A percentile compares a stretch with the other conserved stretches of the same genome.
phyloP scores from a whole-genome alignment of 2,888 invertebrate genomes.

The Agrotis ipsilon region DNA sequence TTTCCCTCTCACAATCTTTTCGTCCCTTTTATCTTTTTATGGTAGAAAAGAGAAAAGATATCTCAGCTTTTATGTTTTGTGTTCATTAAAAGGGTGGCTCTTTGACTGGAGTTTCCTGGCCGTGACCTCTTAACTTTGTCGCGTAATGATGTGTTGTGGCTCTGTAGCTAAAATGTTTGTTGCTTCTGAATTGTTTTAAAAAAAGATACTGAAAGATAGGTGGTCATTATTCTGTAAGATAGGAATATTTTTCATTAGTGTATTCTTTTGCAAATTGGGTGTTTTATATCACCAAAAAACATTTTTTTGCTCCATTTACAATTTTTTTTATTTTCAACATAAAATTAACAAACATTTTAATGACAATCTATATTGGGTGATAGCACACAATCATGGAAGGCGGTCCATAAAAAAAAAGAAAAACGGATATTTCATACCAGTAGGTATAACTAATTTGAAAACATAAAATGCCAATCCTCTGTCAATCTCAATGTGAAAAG shows the following conservation, averaged over 20 bases:
- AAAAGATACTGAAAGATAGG: neutral
- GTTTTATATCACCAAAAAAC: too few species aligned
- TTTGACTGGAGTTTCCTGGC: slow-evolving; percentile 50
- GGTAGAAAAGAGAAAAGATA: slow-evolving; percentile 55
- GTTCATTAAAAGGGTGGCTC: slow-evolving; percentile 63
- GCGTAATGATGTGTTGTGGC: slow-evolving; percentile 52
- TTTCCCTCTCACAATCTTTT: slow-evolving; percentile 52
- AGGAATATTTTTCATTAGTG: too few species aligned
- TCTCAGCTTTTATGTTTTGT: slow-evolving; percentile 58
- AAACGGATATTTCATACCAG: too few species aligned
- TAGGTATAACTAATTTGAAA: too few species aligned
- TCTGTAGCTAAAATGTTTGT: neutral
- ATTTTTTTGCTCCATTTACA: too few species aligned
- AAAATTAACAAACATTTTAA: too few species aligned
- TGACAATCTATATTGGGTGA: too few species aligned
- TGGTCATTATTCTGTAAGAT: too few species aligned
- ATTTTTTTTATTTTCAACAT: too few species aligned
- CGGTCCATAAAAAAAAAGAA: too few species aligned
- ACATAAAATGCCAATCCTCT: neutral
- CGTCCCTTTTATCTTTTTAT: slow-evolving; percentile 43
- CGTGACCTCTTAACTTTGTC: slow-evolving; percentile 45
- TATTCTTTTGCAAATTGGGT: too few species aligned
- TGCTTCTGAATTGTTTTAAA: neutral
- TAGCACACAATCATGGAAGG: too few species aligned
- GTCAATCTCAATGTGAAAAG: neutral